Base-by-base conservation (phyloP, 2,113 vertebrate species). In the Nesogale talazaci region DNA sequence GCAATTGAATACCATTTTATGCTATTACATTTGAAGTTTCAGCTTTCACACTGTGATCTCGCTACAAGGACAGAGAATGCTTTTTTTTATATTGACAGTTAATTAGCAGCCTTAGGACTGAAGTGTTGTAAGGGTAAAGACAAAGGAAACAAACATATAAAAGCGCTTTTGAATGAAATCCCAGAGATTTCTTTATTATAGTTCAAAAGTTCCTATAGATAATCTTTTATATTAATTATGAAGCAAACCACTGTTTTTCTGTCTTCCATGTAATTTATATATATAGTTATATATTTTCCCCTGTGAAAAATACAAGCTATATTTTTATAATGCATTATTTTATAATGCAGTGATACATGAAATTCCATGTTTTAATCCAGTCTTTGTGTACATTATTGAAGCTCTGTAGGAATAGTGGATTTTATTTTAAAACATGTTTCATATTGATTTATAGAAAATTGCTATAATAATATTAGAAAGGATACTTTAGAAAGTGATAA, bases 21-120 rank as follows among this genome's bases (percentile, higher is more conserved):
- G 46, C 88, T 20, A 88, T 93, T 94, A 84, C 70, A 42, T 92
- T 95, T 90, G 65, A 92, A 69, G n/a, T 89, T 93, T 89, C n/a
- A 91, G 6, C 23, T 83, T 10, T 95, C 84, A 92, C 31, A 86
- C n/a, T 83, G 57, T 88, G 61, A 78, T 94, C 29, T 85, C 65
- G 81, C 23, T 65, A 81, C 27, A 93, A 84, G 29, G 8, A 89
- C 25, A 88, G 9, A 36, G 57, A 94, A 70, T 31, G 88, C 7
- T 56, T n/a, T 83, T 89, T 86, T 38, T 72, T 85, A 63, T 89
- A 83, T 88, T 93, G 83, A 83, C 81, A 82, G 23, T 92, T 96
- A 95, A 95, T 94, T 94, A 93, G 38, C 27, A 59, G 56, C 19
- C 17, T 83, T 95, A n/a, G 20, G 46, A 83, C 72, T 81, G 14